These are phyloP conservation scores for Synanthedon formicaeformis DNA, from an alignment of 2,888 invertebrate genomes.

Conservation along the genomic window DNA sequence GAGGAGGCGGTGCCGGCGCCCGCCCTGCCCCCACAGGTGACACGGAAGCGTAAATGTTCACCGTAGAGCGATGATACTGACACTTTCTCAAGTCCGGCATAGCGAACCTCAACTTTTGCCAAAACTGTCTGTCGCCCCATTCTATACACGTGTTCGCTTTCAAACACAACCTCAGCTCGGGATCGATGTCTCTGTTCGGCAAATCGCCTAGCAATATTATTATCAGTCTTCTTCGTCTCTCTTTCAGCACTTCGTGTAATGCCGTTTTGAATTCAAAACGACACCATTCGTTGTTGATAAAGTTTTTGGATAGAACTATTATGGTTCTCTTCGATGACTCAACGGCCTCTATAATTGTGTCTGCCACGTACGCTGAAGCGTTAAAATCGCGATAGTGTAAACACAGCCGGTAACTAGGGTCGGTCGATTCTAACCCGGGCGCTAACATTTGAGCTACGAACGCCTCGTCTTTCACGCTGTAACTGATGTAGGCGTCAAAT, in stretches of 20 bases:
- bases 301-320: slow-evolving; percentile 91
- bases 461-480: slow-evolving; percentile 92
- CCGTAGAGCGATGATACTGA: slow-evolving; percentile 75
- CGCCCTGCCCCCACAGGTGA: slow-evolving; percentile 67
- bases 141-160: slow-evolving; percentile 92
- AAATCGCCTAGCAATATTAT: slow-evolving; percentile 92
- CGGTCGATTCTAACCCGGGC: slow-evolving; percentile 85
- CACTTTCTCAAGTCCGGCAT: slow-evolving; percentile 84
- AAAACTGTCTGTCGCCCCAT: slow-evolving; percentile 95
- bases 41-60: slow-evolving; percentile 79
- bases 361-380: slow-evolving; percentile 88
- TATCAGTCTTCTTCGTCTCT: slow-evolving; percentile 86
- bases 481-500: slow-evolving; percentile 96
- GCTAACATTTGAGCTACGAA: slow-evolving; percentile 91
- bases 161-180: slow-evolving; percentile 89
- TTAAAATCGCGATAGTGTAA: slow-evolving; percentile 93
- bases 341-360: slow-evolving; percentile 92
- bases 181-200: slow-evolving; percentile 88
- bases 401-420: slow-evolving; percentile 87
- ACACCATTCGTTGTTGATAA: slow-evolving; percentile 95
- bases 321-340: slow-evolving; percentile 91
- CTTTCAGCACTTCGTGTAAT: slow-evolving; percentile 89
- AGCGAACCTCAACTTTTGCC: slow-evolving; percentile 94
- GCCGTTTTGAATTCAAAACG: slow-evolving; percentile 95
- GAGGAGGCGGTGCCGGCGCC: slow-evolving; percentile 72